phyloP scores from a whole-genome alignment of 2,797 vertebrate species.

The Toxotes lorentzi region DNA sequence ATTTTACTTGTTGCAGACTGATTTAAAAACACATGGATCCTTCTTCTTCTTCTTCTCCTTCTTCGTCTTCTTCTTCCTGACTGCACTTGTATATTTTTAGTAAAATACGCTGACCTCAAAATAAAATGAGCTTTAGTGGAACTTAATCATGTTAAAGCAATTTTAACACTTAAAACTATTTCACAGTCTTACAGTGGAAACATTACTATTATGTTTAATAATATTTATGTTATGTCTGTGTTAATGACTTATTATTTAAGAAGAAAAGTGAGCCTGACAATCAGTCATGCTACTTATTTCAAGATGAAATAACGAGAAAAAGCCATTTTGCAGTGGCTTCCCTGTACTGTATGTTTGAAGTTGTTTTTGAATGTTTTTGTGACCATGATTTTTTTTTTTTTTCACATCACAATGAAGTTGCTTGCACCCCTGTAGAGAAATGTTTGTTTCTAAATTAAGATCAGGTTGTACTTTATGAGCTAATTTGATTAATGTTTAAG shows the following conservation, averaged over 20 bases:
- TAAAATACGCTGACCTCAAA: slow-evolving; percentile 49
- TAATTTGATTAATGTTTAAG: slow-evolving; percentile 6
- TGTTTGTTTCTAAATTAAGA: slow-evolving; percentile 15
- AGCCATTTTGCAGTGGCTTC: slow-evolving; percentile 28
- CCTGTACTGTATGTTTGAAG: slow-evolving; percentile 40
- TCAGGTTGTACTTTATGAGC: slow-evolving; percentile 31
- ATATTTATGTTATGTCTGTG: slow-evolving; percentile 30
- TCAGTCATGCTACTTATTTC: slow-evolving; percentile 53
- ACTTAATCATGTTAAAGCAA: slow-evolving; percentile 31
- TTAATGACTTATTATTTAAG: slow-evolving; percentile 37
- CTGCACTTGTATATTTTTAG: slow-evolving; percentile 45
- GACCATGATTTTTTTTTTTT: not conserved
- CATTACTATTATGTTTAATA: slow-evolving; percentile 14
- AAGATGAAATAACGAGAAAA: slow-evolving; percentile 38
- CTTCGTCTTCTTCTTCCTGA: slow-evolving; percentile 14
- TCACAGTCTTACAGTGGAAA: slow-evolving; percentile 24
- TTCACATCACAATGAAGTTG: slow-evolving; percentile 12
- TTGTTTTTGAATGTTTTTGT: slow-evolving; percentile 35
- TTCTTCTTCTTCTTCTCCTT: not conserved
- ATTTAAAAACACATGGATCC: slow-evolving; percentile 34
- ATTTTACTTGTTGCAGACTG: slow-evolving; percentile 29
- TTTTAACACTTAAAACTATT: slow-evolving; percentile 25
- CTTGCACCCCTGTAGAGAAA: slow-evolving; percentile 34
- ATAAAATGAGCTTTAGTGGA: slow-evolving; percentile 49
- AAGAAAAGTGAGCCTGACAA: slow-evolving; percentile 57